Evolutionary conservation across 2,797 vertebrate genomes (phyloP), one percentile per base, ranked within the genome.

Genomic region (Knipowitschia caucasica): DNA sequence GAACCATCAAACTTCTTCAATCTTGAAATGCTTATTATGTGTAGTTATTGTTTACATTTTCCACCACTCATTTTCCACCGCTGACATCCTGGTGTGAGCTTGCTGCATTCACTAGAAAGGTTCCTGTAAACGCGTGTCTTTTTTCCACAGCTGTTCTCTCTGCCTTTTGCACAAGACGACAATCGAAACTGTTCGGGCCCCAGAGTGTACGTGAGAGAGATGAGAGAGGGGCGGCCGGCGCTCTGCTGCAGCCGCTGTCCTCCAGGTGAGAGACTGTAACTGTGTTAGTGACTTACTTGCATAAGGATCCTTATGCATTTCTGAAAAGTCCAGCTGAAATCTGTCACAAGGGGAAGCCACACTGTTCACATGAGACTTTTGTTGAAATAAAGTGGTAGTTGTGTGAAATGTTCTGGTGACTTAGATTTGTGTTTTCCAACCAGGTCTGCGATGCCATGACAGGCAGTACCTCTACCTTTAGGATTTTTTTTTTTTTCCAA

Each of bases 171-270:
- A 25, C n/a, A 35, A 3, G 59, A 65, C 7, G 31, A 53, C 15
- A 0, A 31, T 17, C 55, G 50, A 59, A 3, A 1, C 0, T 90
- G 88, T 62, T 18, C 0, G 4, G 2, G 11, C 27, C 1, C 0
- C 5, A 56, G 11, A 11, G 78, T 86, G 36, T 89, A 84, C 57
- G 0, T 2, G 3, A 0, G 0, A 0, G 5, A 38, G 0, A 17
- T n/a, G n/a, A n/a, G n/a, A n/a, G n/a, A n/a, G n/a, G n/a, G n/a
- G n/a, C n/a, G 0, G 2, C 4, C 1, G 0, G 8, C 25, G 3
- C 36, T 71, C 36, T 92, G 89, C 76, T 92, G 90, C 69, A 82
- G 70, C 43, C 89, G 40, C 77, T 92, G 90, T 44, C 59, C 2
- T 2, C 82, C 87, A 52, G 90, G 90, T 91, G 72, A 64, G 80